Evolutionary conservation across 2,888 invertebrate species (phyloP), one percentile per base, ranked within the genome.

Genomic region (Hirtodrosophila cameraria): DNA sequence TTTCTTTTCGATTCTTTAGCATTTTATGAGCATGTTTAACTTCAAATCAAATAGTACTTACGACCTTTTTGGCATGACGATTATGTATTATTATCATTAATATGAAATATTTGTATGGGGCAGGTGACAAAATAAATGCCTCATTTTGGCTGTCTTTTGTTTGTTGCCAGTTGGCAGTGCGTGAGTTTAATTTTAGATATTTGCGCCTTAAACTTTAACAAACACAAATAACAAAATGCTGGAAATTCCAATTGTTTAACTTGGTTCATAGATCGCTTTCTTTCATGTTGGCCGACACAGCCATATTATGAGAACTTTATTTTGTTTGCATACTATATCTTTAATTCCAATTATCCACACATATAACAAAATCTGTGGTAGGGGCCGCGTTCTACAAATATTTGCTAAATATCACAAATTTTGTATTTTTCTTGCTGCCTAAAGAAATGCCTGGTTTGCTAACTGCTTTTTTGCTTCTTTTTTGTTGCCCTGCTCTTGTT

Each of bases 51-150:
- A 53, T 25, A 55, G 23, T 53, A 59, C 38, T 66, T 61, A 63
- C 55, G 48, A 74, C 65, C 86, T 72, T 69, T 58, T 33, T 45
- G 15, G 35, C 35, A 25, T 2, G 46, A 13, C 15, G 74, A 80
- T 83, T 81, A 75, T 68, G 63, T 53, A 58, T 49, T 55, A 66
- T 78, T 78, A 71, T 74, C 63, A 58, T 54, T 28, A 57, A 59
- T 64, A 3, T 20, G 2, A 61, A 71, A 64, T 77, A 79, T 83
- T 83, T 78, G 61, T 13, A 15, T 55, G 57, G 65, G 67, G 33
- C 75, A 80, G 79, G 86, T 82, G 79, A 82, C 83, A 80, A 82
- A 85, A 82, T 80, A 85, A 85, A 82, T 82, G 83, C 80, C 83
- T 65, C 69, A 64, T 62, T 72, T 75, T 62, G 30, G 31, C 16